Evolutionary conservation across 2,888 invertebrate genomes (phyloP).

Genomic region (Exephanes ischioxanthus): DNA sequence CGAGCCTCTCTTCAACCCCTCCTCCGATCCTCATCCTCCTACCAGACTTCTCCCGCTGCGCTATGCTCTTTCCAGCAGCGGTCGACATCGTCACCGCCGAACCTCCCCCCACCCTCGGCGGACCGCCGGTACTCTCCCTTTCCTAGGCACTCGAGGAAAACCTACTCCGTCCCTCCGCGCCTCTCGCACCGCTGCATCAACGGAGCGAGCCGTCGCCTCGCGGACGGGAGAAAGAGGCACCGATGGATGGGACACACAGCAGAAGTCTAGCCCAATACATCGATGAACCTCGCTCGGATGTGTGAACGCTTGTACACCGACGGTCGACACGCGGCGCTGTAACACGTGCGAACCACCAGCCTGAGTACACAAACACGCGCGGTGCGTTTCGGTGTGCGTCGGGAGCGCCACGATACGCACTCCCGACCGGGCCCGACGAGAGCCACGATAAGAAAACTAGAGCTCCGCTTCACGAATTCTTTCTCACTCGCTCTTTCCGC

Average conservation of each 20-base stretch:
- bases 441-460: constrained; percentile 44
- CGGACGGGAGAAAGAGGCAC: constrained; percentile 54
- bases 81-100: constrained; percentile 58
- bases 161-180: constrained; percentile 45
- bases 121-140: constrained; percentile 76
- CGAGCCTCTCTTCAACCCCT: constrained; percentile 48
- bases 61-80: constrained; percentile 51
- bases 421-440: constrained; percentile 23
- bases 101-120: constrained; percentile 65
- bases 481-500: constrained; percentile 18
- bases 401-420: constrained; percentile 12
- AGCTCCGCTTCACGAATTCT: constrained; percentile 49
- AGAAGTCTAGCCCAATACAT: constrained; percentile 26
- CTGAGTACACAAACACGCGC: constrained; percentile 43
- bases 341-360: constrained; percentile 47
- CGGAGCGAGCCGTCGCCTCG: constrained; percentile 81
- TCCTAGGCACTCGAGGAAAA: constrained; percentile 71
- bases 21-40: constrained; percentile 51
- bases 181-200: constrained; percentile 78
- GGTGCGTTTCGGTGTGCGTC: constrained; percentile 44
- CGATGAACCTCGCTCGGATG: constrained; percentile 22
- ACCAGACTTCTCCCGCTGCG: constrained; percentile 50
- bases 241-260: constrained; percentile 6
- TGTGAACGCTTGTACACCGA: constrained; percentile 21
- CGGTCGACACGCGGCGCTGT: background rate